Conservation (phyloP, 2,113 vertebrate species). For the Sakesphorus luctuosus region DNA sequence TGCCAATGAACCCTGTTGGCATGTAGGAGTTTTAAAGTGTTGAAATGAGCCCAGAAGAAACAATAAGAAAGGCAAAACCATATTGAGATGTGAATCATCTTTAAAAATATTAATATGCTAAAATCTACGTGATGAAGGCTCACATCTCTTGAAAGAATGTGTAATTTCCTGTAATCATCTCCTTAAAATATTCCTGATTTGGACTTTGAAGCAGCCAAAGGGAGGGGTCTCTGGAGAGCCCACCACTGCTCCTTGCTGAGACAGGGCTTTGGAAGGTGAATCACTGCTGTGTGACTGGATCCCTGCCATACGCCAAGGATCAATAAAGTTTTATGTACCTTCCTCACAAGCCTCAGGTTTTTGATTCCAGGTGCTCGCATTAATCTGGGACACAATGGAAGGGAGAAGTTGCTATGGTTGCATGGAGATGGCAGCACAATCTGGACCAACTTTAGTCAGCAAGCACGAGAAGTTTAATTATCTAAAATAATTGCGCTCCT, state of each 20-base stretch:
- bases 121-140: neutral
- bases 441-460: neutral
- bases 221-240: slow-evolving; percentile 7
- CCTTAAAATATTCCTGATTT: slow-evolving; percentile 6
- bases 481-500: neutral
- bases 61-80: neutral
- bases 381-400: slow-evolving; percentile 43
- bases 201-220: slow-evolving; percentile 3
- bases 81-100: neutral
- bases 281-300: slow-evolving; percentile 34
- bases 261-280: slow-evolving; percentile 30
- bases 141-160: neutral
- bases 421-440: neutral
- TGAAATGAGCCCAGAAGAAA: neutral
- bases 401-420: slow-evolving; percentile 36
- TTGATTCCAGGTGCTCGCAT: slow-evolving; percentile 41
- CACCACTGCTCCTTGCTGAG: slow-evolving; percentile 19
- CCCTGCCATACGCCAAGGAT: neutral
- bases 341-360: neutral
- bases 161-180: slow-evolving; percentile 28
- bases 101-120: neutral
- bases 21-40: neutral
- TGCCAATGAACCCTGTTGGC: neutral
- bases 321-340: slow-evolving; percentile 52
- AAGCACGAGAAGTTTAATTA: neutral